Evolutionary conservation across 1,140 invertebrate species (phyloP).

Genomic region (Lamellibrachia luymesi): DNA sequence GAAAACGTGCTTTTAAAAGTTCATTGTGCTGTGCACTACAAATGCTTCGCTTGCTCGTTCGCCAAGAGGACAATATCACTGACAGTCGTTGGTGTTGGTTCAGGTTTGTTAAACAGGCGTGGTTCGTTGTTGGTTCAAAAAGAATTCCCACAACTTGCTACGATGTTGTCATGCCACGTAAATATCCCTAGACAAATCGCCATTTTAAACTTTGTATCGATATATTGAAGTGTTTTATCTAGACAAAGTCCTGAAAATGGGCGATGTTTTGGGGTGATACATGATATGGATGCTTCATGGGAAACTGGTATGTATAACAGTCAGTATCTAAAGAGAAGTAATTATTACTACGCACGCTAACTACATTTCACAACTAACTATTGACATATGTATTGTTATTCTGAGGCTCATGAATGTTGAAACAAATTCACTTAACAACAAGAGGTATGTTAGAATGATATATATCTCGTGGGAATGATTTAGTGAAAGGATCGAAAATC

Average conservation of each 20-base stretch:
- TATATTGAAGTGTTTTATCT: background rate
- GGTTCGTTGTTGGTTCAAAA: no score
- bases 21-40: no score
- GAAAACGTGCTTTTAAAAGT: no score
- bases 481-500: background rate
- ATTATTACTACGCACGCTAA: background rate
- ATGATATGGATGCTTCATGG: background rate
- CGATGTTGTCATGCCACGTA: no score
- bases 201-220: background rate
- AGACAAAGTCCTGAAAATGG: background rate
- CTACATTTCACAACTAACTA: background rate
- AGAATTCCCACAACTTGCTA: no score
- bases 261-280: background rate
- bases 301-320: background rate
- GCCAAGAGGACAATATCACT: no score
- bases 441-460: no score
- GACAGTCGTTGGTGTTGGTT: no score
- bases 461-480: background rate
- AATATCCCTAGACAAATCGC: background rate
- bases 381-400: background rate
- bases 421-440: background rate
- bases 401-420: background rate
- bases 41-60: no score
- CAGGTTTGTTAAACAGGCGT: no score
- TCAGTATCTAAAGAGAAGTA: background rate